Base-by-base conservation (phyloP, 2,888 invertebrate genomes). In the Euspilapteryx auroguttella region DNA sequence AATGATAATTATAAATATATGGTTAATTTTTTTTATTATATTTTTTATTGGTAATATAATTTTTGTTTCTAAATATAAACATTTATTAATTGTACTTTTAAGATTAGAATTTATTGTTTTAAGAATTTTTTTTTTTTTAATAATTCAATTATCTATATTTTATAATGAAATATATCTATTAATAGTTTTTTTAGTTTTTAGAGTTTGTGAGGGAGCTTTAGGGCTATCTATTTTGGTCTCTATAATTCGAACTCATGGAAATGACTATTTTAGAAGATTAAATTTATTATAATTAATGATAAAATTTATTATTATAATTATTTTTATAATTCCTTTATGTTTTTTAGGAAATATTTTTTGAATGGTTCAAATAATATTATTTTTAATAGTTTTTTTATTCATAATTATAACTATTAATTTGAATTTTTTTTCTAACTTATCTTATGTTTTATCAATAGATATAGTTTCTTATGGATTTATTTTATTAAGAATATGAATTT, bases 131-230 rank as follows among this genome's bases (percentile, higher is more conserved):
- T 62, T 77, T 47, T 49, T 69, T 41, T 38, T 80, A 37, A 48
- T 77, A 51, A 38, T 71, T 42, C 64, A 55, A 64, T 65, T 79
- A 48, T 59, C 42, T 42, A 49, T 47, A 44, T 51, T 68, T 55
- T 45, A 53, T 39, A 65, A 55, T 66, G 65, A 79, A 52, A 49
- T 57, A 46, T 80, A 69, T 78, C 73, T 81, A 66, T 64, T 65
- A 44, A 73, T 82, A 53, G 52, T 81, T 50, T 83, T 79, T 79
- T 75, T 83, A 53, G 68, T 75, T 31, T 77, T 83, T 68, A 66
- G 73, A 34, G 83, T 83, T 28, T 83, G 83, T 80, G 84, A 85
- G 14, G 80, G 82, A 0, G 79, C 77, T 39, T 77, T 85, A 59
- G 82, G 82, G 0, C 42, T 85, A 44, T 78, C 80, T 5, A 69